Base-by-base conservation (phyloP, 2,888 invertebrate genomes). In the Candidula unifasciata region DNA sequence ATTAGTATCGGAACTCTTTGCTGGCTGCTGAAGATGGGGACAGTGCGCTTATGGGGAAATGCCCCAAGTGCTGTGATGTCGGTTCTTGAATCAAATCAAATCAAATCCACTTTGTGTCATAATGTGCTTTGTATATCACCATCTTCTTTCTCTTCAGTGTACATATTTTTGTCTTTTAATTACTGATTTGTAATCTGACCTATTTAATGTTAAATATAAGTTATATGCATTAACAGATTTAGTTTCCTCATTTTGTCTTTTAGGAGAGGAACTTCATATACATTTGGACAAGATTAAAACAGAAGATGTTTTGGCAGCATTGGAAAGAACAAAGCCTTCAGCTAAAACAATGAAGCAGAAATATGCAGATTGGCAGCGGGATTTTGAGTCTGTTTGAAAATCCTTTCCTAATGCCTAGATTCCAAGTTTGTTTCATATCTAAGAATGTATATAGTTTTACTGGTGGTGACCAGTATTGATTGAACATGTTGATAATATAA, bases 311-410 rank as follows among this genome's bases (percentile, higher is more conserved):
- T 85, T 92, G 64, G 89, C 89, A 77, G 93, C 93, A 27, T 88
- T 94, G 60, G 91, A 91, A 77, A 88, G 92, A 84, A 93, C 93
- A n/a, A 94, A 93, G 88, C 94, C 94, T 21, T 94, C 93, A 6
- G 93, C 93, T 13, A 89, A 88, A 71, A 89, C 87, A 6, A 90
- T 94, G 85, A 91, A 90, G 64, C 91, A 90, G 54, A 92, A 93
- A 89, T 94, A 93, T 88, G 88, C 88, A 74, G 90, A 90, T 35
- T 94, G 94, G 94, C 92, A 93, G 88, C 89, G 90, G 85, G 93
- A 94, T 71, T 94, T 90, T 86, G 94, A 94, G 85, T 93, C 93
- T 76, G 92, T 93, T 64, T 91, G 85, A 71, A 24, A 78, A 35
- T 78, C 13, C 18, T 24, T 37, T 33, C 64, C 35, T 35, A 78